Evolutionary conservation across 2,888 invertebrate genomes (phyloP).

Genomic region (Lamproptera curius): DNA sequence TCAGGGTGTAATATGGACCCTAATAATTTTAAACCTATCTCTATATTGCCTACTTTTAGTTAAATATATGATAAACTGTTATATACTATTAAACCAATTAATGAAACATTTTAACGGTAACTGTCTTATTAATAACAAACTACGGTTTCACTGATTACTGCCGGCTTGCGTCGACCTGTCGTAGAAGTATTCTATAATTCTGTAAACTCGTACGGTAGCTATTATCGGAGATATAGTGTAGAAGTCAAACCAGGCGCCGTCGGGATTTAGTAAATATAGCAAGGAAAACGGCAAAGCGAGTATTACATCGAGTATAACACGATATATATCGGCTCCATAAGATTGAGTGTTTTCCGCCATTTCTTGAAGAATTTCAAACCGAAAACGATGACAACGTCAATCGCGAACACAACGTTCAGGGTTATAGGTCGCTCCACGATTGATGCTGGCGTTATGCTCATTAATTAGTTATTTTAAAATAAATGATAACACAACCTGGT

Average conservation of each 20-base stretch:
- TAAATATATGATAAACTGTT: no score
- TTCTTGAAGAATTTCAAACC: conserved; percentile 61
- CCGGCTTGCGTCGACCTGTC: conserved; percentile 65
- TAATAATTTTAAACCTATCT: no score
- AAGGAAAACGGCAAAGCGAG: conserved; percentile 60
- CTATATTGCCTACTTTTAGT: no score
- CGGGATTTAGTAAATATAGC: conserved; percentile 44
- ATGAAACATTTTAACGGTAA: no score
- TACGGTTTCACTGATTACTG: conserved; percentile 71
- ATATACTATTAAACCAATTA: no score
- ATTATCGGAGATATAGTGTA: conserved; percentile 57
- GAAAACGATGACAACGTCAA: conserved; percentile 54
- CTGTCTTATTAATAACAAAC: no score
- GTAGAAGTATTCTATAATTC: conserved; percentile 62
- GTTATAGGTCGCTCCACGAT: no score
- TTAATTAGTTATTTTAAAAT: no score
- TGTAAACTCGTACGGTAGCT: conserved; percentile 57
- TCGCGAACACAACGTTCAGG: conserved; percentile 53
- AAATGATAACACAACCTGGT: no score
- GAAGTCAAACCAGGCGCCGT: conserved; percentile 39
- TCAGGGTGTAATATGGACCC: no score
- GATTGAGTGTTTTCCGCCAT: conserved; percentile 67
- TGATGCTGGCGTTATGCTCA: no score
- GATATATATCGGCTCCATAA: conserved; percentile 56
- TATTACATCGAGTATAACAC: conserved; percentile 51